Evolutionary conservation across 2,113 vertebrate species (phyloP).

Genomic region (Xerus inauris): DNA sequence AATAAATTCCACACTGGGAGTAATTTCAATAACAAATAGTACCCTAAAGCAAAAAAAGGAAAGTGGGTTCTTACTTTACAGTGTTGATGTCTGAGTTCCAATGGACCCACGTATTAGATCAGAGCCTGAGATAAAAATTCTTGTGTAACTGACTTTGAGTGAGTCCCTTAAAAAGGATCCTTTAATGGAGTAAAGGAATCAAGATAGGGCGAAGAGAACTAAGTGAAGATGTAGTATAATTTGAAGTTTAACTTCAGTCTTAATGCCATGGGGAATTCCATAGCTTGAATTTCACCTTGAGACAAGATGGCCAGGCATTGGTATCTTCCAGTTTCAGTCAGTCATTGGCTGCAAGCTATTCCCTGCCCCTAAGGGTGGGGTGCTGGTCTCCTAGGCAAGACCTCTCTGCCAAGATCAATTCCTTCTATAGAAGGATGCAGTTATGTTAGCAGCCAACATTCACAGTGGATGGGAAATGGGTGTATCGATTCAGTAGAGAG

Average conservation of each 20-base stretch:
- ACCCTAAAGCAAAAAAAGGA: not conserved
- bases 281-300: conserved; percentile 28
- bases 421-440: not conserved
- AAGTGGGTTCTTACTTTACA: conserved; percentile 20
- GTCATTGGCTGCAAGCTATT: not conserved
- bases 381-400: not conserved
- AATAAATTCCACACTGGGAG: not conserved
- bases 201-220: not conserved
- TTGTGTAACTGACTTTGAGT: not conserved
- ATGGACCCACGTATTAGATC: not conserved
- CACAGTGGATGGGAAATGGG: not conserved
- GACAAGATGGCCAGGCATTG: conserved; percentile 22
- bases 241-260: not conserved
- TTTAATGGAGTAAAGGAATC: conserved; percentile 39
- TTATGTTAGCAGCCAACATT: not conserved
- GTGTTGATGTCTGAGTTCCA: conserved; percentile 1
- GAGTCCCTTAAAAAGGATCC: not conserved
- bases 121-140: conserved; percentile 4
- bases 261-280: not conserved
- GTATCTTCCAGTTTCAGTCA: not conserved
- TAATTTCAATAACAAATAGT: conserved; percentile 3
- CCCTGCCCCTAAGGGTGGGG: not conserved
- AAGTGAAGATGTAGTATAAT: not conserved
- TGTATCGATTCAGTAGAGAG: not conserved
- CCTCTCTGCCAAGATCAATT: not conserved